Percentiles rank a stretch among this genome's conserved stretches.
Evolutionary conservation across 2,113 vertebrate species (phyloP).

Genomic region (Passerina amoena): DNA sequence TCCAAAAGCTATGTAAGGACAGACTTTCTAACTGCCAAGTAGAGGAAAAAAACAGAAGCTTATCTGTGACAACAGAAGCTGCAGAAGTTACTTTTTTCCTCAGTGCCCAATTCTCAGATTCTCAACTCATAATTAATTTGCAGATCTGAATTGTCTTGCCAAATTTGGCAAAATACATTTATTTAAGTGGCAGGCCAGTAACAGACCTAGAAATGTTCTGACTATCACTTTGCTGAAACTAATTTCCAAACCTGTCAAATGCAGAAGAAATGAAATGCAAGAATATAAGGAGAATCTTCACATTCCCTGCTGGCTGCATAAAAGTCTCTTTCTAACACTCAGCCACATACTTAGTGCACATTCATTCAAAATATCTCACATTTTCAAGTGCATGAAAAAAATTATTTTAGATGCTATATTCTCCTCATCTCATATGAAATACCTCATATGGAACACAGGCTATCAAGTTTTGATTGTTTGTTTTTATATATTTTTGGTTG

Average conservation of each 20-base stretch:
- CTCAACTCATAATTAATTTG: not conserved
- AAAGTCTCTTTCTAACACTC: not conserved
- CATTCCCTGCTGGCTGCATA: not conserved
- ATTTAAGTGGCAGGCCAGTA: not conserved
- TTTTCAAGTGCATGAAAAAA: not conserved
- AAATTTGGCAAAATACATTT: not conserved
- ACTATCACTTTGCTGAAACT: not conserved
- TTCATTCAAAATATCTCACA: not conserved
- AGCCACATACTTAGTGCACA: not conserved
- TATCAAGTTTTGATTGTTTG: not conserved
- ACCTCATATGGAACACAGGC: not conserved
- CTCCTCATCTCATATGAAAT: not conserved
- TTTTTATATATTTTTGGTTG: not conserved
- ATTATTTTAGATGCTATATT: not conserved
- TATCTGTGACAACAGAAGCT: not conserved
- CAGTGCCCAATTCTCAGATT: not conserved
- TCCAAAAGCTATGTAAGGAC: not conserved
- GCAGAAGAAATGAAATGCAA: not conserved
- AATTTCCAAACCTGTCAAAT: not conserved
- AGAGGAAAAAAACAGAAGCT: not conserved
- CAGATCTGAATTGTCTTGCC: not conserved
- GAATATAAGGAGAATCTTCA: not conserved
- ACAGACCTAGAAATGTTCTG: not conserved
- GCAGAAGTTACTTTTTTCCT: not conserved
- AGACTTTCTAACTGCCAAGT: not conserved